Conservation (phyloP, 2,797 vertebrate genomes). For the Cheirogaleus major region DNA sequence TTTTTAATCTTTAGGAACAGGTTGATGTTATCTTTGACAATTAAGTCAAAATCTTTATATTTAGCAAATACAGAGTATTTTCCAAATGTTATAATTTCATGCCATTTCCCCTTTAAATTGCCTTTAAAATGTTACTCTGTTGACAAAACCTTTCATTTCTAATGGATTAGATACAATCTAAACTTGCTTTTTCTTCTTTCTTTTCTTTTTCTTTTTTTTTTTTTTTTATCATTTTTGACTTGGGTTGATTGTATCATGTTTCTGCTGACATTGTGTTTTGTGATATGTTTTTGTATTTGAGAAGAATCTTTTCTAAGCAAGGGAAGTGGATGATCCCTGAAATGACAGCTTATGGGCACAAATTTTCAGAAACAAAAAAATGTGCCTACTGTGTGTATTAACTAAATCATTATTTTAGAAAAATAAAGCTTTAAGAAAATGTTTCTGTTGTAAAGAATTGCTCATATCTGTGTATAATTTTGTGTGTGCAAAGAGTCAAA, state of each 20-base stretch:
- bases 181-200: neutral
- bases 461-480: slow-evolving; percentile 39
- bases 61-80: slow-evolving; percentile 12
- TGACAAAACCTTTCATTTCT: slow-evolving; percentile 16
- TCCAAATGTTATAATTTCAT: neutral
- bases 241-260: neutral
- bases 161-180: neutral
- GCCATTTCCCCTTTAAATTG: neutral
- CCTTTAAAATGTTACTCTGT: neutral
- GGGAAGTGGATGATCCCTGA: neutral
- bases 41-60: neutral
- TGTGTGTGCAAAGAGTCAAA: neutral
- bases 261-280: neutral
- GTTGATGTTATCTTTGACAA: neutral
- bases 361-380: neutral
- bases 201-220: neutral
- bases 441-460: neutral
- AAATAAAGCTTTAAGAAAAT: slow-evolving; percentile 35
- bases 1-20: neutral
- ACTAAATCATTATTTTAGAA: slow-evolving; percentile 31
- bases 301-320: slow-evolving; percentile 3
- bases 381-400: neutral
- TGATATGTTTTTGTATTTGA: slow-evolving; percentile 12
- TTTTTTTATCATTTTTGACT: neutral
- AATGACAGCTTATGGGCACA: neutral